phyloP scores from a whole-genome alignment of 23 tunicate species.

The Pegea sp. region DNA sequence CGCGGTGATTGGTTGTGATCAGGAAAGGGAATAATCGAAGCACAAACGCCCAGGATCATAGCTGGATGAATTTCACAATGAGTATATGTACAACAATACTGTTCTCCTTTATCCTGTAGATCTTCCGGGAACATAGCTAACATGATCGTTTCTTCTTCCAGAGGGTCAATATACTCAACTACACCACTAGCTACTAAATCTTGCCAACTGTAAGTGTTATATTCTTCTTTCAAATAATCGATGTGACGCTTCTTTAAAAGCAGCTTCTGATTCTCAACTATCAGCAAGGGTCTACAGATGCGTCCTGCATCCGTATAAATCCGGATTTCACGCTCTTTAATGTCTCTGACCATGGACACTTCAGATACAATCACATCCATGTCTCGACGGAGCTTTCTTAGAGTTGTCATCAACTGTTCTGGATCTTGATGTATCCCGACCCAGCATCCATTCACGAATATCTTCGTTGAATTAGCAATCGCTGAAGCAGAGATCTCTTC shows the following conservation, averaged over 20 bases:
- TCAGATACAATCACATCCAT: conserved; percentile 99
- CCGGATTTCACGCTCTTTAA: conserved; percentile 92
- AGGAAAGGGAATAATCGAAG: conserved; percentile 98
- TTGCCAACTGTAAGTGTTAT: conserved; percentile 89
- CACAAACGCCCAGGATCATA: conserved; percentile 98
- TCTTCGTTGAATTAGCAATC: conserved; percentile 89
- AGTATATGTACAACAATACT: conserved; percentile 89
- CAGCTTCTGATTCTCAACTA: conserved; percentile 91
- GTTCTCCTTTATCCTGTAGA: conserved; percentile 83
- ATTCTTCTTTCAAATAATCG: conserved; percentile 84
- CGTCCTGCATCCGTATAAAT: conserved; percentile 99
- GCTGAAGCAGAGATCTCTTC: conserved; percentile 97
- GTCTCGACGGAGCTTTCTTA: conserved; percentile 85
- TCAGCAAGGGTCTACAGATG: conserved; percentile 90
- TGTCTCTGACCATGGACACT: conserved; percentile 99
- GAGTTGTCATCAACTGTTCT: conserved; percentile 91
- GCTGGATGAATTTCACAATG: conserved; percentile 99
- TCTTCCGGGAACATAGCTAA: conserved; percentile 99
- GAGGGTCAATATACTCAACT: conserved; percentile 97
- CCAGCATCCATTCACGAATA: conserved; percentile 99
- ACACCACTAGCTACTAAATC: conserved; percentile 95
- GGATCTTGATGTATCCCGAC: conserved; percentile 99
- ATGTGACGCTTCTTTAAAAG: conserved; percentile 84
- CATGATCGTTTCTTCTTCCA: conserved; percentile 99
- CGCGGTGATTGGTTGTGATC: conserved; percentile 99